phyloP scores from a whole-genome alignment of 2,797 vertebrate species.

The Aythya fuligula region DNA sequence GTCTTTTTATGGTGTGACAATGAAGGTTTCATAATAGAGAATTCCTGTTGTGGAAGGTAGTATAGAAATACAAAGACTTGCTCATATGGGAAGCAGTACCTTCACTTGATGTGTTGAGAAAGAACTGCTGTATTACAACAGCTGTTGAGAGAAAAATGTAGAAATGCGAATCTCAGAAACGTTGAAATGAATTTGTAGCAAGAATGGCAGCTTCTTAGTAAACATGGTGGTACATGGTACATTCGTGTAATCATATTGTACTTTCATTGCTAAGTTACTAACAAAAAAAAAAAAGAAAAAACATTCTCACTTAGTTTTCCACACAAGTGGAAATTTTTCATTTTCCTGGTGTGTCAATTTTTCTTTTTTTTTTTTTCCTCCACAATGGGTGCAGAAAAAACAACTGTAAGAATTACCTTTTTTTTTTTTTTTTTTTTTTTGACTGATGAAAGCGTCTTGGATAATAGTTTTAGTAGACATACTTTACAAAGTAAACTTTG shows the following conservation, averaged over 20 bases:
- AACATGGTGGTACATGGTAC: not conserved
- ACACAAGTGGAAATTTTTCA: no score
- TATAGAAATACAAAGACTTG: not conserved
- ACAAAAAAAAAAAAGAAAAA: not conserved
- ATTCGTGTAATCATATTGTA: not conserved
- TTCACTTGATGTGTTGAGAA: not conserved
- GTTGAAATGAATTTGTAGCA: not conserved
- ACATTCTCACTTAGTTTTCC: not conserved
- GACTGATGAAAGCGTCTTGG: not conserved
- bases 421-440: no score
- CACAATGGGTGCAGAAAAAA: not conserved
- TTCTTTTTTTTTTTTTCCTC: not conserved
- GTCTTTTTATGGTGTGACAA: not conserved
- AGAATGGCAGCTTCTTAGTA: not conserved
- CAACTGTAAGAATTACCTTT: not conserved
- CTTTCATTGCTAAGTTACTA: not conserved
- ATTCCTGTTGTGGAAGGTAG: not conserved
- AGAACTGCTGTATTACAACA: not conserved
- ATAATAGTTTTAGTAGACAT: not conserved
- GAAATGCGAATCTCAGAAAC: not conserved
- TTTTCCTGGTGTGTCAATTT: not conserved
- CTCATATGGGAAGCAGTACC: not conserved
- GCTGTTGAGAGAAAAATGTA: not conserved
- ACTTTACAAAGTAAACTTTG: not conserved
- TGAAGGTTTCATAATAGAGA: not conserved